Base-by-base conservation (phyloP, 2,888 invertebrate genomes). In the Eugnorisma glareosa region DNA sequence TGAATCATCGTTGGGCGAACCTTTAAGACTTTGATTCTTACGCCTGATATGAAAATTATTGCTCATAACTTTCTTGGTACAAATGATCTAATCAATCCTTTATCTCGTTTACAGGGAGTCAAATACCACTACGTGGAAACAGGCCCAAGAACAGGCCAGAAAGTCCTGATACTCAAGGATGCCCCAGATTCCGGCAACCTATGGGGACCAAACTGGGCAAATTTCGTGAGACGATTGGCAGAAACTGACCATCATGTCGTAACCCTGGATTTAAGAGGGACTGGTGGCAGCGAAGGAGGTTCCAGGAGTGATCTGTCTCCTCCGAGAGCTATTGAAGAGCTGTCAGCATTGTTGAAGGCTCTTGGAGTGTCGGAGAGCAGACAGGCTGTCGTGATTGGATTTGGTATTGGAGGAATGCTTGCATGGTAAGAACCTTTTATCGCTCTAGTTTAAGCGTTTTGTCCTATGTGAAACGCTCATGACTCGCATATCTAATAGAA, bases 41-140 rank as follows among this genome's bases (percentile, higher is more conserved):
- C 64, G 13, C 15, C 40, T 4, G 64, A 40, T 64, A 43, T 11
- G 10, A 40, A 40, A 40, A 40, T 28, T 0, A 64, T 64, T n/a
- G 35, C 64, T 64, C 64, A 64, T 8, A 64, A 64, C 64, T 64
- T 64, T 64, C 64, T n/a, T 35, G 13, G 40, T 28, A n/a, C 8
- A 18, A n/a, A 64, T 64, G 15, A 40, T n/a, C 40, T 64, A 64
- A 64, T 40, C 64, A 18, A 64, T 40, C n/a, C n/a, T 64, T 64
- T 40, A 64, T 64, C n/a, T 28, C n/a, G 6, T 86, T 91, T 91
- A 4, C 91, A 96, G 96, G 96, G 95, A 13, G 95, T 95, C 28
- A 96, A 96, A 92, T 96, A 96, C 85, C 96, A 96, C 85, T 96
- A 96, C 87, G 95, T 96, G 31, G 95, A 96, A 90, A 94, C 94